Percentiles rank a stretch among this genome's conserved stretches.
Evolutionary conservation across 2,113 vertebrate genomes (phyloP).

Genomic region (Scophthalmus maximus): DNA sequence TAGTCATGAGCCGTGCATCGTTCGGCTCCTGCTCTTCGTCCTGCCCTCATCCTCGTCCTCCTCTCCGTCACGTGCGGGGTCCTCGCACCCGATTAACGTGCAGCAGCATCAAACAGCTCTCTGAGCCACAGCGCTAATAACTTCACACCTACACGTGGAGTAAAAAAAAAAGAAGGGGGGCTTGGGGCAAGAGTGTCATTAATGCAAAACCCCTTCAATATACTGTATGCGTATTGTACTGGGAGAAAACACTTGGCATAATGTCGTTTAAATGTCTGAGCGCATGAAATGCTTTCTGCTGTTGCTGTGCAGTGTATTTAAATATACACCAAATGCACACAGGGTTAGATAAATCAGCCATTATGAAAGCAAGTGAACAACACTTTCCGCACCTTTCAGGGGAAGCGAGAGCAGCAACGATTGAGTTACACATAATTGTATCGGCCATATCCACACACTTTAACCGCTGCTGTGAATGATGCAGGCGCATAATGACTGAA

Average conservation of each 20-base stretch:
- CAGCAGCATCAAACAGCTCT: slow-evolving; percentile 44
- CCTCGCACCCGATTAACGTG: slow-evolving; percentile 47
- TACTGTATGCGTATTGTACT: not conserved
- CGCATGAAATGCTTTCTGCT: slow-evolving; percentile 16
- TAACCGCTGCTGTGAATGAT: slow-evolving; percentile 56
- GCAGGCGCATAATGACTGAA: slow-evolving; percentile 38
- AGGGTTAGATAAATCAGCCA: slow-evolving; percentile 33
- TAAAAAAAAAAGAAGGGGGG: no score
- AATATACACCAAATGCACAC: slow-evolving; percentile 9
- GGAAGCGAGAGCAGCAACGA: slow-evolving; percentile 42
- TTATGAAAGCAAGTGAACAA: slow-evolving; percentile 40
- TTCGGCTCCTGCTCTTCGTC: not conserved
- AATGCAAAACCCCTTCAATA: slow-evolving; percentile 31
- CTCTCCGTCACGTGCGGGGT: slow-evolving; percentile 13
- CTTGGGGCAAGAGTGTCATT: slow-evolving; percentile 40
- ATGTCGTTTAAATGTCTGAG: not conserved
- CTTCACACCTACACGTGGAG: slow-evolving; percentile 33
- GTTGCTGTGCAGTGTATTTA: slow-evolving; percentile 1
- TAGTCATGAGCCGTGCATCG: not conserved
- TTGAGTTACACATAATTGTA: slow-evolving; percentile 62
- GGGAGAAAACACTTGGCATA: not conserved
- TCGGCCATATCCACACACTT: slow-evolving; percentile 42
- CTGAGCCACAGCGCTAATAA: slow-evolving; percentile 41
- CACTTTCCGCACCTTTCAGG: slow-evolving; percentile 36
- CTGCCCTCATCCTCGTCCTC: slow-evolving; percentile 15